Evolutionary conservation across 2,113 vertebrate genomes (phyloP).

Genomic region (Antechinus flavipes): DNA sequence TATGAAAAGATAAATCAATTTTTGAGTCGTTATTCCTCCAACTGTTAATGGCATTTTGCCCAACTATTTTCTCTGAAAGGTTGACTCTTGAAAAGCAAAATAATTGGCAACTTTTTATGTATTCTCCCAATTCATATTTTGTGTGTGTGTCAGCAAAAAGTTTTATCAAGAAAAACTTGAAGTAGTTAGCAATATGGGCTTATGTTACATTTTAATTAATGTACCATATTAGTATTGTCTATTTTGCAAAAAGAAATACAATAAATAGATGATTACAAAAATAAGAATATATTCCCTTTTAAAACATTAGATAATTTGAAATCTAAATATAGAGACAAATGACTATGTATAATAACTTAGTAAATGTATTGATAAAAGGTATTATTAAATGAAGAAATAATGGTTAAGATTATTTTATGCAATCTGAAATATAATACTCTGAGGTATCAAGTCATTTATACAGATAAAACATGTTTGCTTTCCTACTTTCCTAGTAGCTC

Average conservation of each 20-base stretch:
- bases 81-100: slow-evolving; percentile 81
- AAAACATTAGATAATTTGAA: slow-evolving; percentile 74
- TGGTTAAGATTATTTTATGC: slow-evolving; percentile 62
- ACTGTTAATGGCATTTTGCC: slow-evolving; percentile 85
- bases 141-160: slow-evolving; percentile 63
- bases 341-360: slow-evolving; percentile 41
- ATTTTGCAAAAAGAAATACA: slow-evolving; percentile 58
- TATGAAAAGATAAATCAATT: slow-evolving; percentile 96
- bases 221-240: slow-evolving; percentile 32
- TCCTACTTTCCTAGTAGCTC: slow-evolving; percentile 32
- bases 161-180: slow-evolving; percentile 60
- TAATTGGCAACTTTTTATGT: slow-evolving; percentile 67
- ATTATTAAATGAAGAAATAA: slow-evolving; percentile 56
- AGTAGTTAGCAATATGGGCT: slow-evolving; percentile 52
- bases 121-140: slow-evolving; percentile 63
- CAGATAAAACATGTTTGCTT: slow-evolving; percentile 13
- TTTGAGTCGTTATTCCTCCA: slow-evolving; percentile 91
- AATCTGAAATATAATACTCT: slow-evolving; percentile 29
- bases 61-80: slow-evolving; percentile 78
- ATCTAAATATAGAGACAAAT: slow-evolving; percentile 57
- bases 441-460: slow-evolving; percentile 49
- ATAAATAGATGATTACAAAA: slow-evolving; percentile 65
- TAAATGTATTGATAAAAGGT: slow-evolving; percentile 60
- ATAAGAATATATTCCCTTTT: slow-evolving; percentile 53
- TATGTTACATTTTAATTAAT: slow-evolving; percentile 60